phyloP scores from a whole-genome alignment of 2,888 invertebrate species.

The Chrysomela aeneicollis region DNA sequence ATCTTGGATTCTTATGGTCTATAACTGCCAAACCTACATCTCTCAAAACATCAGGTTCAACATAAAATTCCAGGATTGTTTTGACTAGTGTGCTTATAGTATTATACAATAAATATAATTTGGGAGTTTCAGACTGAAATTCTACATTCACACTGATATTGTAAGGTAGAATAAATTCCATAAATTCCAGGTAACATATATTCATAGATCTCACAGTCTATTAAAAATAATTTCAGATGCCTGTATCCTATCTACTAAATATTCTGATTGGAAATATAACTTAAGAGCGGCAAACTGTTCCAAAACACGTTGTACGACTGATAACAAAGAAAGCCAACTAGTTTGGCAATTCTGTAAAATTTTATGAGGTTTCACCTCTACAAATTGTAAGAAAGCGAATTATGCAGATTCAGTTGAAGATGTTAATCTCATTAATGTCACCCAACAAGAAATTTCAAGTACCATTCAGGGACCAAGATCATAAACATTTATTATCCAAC shows the following conservation, averaged over 20 bases:
- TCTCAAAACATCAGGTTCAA: constrained; percentile 1
- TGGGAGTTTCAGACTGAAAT: constrained; percentile 2
- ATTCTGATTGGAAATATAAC: background rate
- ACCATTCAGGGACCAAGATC: too few species aligned
- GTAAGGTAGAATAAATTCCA: background rate
- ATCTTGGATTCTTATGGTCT: constrained; percentile 12
- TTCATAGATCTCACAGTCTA: too few species aligned
- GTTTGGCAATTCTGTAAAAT: constrained; percentile 4
- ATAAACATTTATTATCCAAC: too few species aligned
- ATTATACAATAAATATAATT: constrained; percentile 13
- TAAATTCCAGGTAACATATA: background rate
- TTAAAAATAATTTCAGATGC: background rate
- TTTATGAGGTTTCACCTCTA: constrained; percentile 7
- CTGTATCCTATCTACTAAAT: background rate
- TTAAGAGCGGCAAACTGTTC: constrained; percentile 6
- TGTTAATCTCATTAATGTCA: too few species aligned
- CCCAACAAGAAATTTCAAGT: too few species aligned
- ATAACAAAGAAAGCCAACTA: constrained; percentile 5
- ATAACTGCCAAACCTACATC: constrained; percentile 7
- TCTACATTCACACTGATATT: background rate
- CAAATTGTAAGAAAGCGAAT: too few species aligned
- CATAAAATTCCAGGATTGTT: constrained; percentile 10
- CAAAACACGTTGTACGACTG: constrained; percentile 9
- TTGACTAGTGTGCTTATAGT: background rate
- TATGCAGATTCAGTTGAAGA: too few species aligned